These are phyloP conservation scores for Octopus bimaculoides DNA, from an alignment of 1,140 invertebrate genomes.

Conservation along the genomic window DNA sequence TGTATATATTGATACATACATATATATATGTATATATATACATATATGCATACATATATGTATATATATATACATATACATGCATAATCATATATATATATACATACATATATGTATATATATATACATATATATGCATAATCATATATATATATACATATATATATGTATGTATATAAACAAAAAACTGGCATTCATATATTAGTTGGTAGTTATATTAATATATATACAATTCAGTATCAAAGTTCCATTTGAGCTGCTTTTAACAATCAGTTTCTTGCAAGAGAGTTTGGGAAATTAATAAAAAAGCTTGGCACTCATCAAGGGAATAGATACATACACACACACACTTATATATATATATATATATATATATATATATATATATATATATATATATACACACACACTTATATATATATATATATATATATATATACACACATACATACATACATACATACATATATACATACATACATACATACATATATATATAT, in stretches of 20 bases:
- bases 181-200: too few species aligned
- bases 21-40: neutral
- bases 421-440: neutral
- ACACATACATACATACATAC: neutral
- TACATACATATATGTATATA: neutral
- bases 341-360: constrained; percentile 1
- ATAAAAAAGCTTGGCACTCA: too few species aligned
- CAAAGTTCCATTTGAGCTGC: too few species aligned
- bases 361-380: neutral
- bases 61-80: neutral
- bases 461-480: neutral
- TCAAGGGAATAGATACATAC: too few species aligned
- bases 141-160: neutral
- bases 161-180: neutral
- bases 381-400: constrained; percentile 14
- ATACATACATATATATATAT: neutral
- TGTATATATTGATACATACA: neutral
- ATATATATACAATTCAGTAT: neutral
- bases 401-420: neutral
- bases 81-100: neutral
- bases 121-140: neutral
- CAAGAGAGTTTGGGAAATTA: too few species aligned
- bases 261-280: too few species aligned
- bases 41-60: neutral
- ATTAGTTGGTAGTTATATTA: too few species aligned